These are phyloP conservation scores for Melanaphis sacchari DNA, from an alignment of 1,140 invertebrate species.

Conservation along the genomic window DNA sequence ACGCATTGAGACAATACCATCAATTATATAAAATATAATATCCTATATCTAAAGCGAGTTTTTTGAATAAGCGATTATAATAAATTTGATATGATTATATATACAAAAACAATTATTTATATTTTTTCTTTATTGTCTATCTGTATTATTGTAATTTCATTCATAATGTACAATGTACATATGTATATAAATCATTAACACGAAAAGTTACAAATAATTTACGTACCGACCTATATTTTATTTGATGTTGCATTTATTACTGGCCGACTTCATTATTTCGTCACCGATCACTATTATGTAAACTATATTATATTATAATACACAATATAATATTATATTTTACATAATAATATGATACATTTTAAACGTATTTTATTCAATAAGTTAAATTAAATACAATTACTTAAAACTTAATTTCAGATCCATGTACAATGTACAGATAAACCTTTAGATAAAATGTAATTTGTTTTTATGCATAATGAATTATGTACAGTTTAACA, in stretches of 20 bases:
- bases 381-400: not conserved
- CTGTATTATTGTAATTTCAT: not conserved
- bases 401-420: too few relatives aligned
- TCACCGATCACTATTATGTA: not conserved
- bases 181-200: slow-evolving; percentile 1
- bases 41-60: not conserved
- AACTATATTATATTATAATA: not conserved
- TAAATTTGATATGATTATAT: not conserved
- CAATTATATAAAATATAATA: not conserved
- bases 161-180: not conserved
- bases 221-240: slow-evolving; percentile 12
- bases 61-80: not conserved
- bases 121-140: slow-evolving; percentile 4
- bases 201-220: not conserved
- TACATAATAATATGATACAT: not conserved
- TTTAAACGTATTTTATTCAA: not conserved
- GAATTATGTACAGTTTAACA: not conserved
- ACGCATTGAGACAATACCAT: not conserved
- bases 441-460: not conserved
- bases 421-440: not conserved
- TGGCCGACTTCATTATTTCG: not conserved
- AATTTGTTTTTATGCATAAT: not conserved
- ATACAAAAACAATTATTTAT: not conserved
- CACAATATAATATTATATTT: not conserved
- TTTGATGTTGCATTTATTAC: not conserved